Percentiles rank a stretch among this genome's conserved stretches.
Evolutionary conservation across 2,797 vertebrate genomes (phyloP).

Genomic region (Podarcis siculus): DNA sequence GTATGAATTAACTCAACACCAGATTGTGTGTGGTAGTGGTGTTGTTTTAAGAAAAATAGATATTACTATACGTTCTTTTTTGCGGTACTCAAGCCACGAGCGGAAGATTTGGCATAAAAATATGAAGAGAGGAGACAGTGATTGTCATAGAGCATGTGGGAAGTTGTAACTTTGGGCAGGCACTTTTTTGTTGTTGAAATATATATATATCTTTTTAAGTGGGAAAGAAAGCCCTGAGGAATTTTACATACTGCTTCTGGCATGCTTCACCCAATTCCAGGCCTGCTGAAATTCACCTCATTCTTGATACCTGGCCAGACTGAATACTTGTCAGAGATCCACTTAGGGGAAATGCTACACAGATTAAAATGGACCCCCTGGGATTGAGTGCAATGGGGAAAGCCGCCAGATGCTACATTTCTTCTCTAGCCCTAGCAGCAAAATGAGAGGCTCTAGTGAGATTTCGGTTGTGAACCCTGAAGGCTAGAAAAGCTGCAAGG

Average conservation of each 20-base stretch:
- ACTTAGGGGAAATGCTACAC: background rate
- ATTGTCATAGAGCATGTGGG: background rate
- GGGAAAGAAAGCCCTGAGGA: background rate
- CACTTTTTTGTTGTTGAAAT: background rate
- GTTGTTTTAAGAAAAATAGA: background rate
- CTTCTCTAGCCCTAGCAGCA: background rate
- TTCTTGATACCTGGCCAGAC: background rate
- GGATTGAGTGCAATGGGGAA: background rate
- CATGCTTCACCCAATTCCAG: background rate
- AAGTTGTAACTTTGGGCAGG: background rate
- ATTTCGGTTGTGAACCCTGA: background rate
- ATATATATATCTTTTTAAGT: background rate
- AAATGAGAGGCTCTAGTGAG: background rate
- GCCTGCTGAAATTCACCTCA: background rate
- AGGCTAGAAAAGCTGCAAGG: background rate
- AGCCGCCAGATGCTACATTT: background rate
- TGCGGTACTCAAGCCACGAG: background rate
- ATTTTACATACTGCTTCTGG: background rate
- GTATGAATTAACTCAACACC: background rate
- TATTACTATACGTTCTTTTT: background rate
- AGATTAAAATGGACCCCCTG: background rate
- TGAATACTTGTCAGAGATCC: background rate
- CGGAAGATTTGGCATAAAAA: background rate
- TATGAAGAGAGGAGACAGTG: background rate
- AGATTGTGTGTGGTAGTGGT: background rate